phyloP scores from a whole-genome alignment of 2,797 vertebrate genomes.

The Apogon hyalosoma region DNA sequence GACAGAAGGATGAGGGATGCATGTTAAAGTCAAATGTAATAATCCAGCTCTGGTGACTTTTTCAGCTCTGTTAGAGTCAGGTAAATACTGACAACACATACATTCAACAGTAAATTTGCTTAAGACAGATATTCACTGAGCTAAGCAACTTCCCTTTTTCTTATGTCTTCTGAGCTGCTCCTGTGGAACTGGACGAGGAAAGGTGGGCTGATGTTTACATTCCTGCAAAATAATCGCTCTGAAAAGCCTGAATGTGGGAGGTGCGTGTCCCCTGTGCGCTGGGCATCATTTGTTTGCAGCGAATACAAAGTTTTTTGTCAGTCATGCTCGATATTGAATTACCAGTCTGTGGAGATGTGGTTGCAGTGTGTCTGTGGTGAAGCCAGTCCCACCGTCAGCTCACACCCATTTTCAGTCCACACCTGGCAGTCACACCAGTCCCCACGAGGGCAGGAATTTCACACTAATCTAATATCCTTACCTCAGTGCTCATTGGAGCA shows the following conservation, averaged over 20 bases:
- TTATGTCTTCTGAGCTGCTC: too few species aligned
- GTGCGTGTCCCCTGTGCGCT: too few species aligned
- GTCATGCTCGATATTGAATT: neutral
- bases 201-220: too few species aligned
- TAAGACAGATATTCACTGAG: neutral
- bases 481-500: slow-evolving; percentile 13
- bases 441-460: slow-evolving; percentile 42
- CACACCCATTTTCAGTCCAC: slow-evolving; percentile 28
- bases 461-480: slow-evolving; percentile 55
- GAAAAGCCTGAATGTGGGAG: too few species aligned
- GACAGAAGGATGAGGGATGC: neutral
- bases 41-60: neutral
- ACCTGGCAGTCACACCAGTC: slow-evolving; percentile 28
- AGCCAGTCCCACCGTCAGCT: neutral
- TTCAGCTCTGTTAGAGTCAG: slow-evolving; percentile 10
- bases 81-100: neutral
- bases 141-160: too few species aligned
- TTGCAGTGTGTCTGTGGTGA: neutral
- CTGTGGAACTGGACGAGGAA: too few species aligned
- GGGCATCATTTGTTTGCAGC: too few species aligned
- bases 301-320: neutral
- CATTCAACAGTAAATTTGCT: neutral
- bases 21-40: neutral
- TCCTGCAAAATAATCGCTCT: too few species aligned
- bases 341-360: neutral